Conservation (phyloP, 2,797 vertebrate genomes). For the Macrochelys suwanniensis region DNA sequence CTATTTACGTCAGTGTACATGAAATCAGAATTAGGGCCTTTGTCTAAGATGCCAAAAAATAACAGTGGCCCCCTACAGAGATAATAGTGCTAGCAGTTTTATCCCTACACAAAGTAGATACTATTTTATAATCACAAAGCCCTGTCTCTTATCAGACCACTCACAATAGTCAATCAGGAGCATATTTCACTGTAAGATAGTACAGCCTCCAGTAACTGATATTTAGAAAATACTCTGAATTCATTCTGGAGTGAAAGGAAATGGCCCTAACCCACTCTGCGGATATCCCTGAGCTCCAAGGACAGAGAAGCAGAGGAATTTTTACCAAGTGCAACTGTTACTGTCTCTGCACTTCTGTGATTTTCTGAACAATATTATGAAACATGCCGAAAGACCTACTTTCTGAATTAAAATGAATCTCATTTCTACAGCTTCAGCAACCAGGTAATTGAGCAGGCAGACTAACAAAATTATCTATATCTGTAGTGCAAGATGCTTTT, state of each 20-base stretch:
- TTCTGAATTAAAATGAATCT: slow-evolving; percentile 50
- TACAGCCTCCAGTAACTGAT: background rate
- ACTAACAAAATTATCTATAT: slow-evolving; percentile 25
- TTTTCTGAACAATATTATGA: slow-evolving; percentile 56
- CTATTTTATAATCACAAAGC: slow-evolving; percentile 36
- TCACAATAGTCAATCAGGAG: background rate
- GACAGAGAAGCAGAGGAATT: background rate
- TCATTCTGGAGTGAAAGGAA: background rate
- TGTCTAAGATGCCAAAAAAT: slow-evolving; percentile 6
- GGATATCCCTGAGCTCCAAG: rapidly evolving
- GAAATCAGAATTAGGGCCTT: slow-evolving; percentile 34
- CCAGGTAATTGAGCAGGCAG: slow-evolving; percentile 59
- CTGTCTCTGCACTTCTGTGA: slow-evolving; percentile 19
- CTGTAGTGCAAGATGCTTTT: slow-evolving; percentile 38
- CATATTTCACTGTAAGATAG: background rate
- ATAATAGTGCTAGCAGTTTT: background rate
- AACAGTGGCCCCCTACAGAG: slow-evolving; percentile 7
- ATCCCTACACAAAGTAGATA: background rate
- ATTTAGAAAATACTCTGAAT: background rate
- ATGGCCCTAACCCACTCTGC: background rate
- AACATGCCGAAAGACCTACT: background rate
- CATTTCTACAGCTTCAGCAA: slow-evolving; percentile 66
- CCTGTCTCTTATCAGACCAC: background rate
- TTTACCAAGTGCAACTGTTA: background rate
- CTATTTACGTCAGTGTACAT: slow-evolving; percentile 40